These are phyloP conservation scores for Globicephala melas DNA, from an alignment of 2,113 vertebrate genomes.

Conservation along the genomic window DNA sequence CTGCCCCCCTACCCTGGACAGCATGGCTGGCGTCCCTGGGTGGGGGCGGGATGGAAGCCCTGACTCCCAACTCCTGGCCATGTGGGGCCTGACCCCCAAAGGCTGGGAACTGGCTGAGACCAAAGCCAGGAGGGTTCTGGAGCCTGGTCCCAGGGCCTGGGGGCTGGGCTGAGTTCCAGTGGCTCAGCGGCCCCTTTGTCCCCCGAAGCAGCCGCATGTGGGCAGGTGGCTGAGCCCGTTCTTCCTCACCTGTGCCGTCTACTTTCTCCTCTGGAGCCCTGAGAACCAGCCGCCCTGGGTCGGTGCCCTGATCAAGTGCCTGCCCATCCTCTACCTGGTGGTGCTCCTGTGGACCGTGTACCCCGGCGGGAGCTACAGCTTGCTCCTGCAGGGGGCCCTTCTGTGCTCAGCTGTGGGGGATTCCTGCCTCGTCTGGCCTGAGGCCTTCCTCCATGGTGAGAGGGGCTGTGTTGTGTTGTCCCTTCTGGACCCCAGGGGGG, in stretches of 20 bases:
- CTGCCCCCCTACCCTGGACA: fast-evolving
- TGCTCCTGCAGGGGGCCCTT: conserved; percentile 75
- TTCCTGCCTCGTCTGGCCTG: conserved; percentile 86
- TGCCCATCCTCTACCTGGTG: conserved; percentile 81
- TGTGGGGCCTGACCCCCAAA: not conserved
- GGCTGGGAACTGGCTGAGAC: not conserved
- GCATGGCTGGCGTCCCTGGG: not conserved
- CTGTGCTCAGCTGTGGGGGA: conserved; percentile 87
- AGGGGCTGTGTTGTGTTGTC: not conserved
- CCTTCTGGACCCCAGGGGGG: fast-evolving
- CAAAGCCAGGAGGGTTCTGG: no score
- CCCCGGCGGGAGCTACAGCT: not conserved
- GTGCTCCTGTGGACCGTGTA: not conserved
- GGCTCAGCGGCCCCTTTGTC: not conserved
- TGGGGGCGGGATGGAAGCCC: fast-evolving
- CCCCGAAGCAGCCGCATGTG: not conserved
- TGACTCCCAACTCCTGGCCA: not conserved
- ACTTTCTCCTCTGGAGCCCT: conserved; percentile 81
- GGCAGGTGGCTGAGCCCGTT: conserved; percentile 78
- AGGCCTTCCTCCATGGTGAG: conserved; percentile 82
- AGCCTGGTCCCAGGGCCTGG: not conserved
- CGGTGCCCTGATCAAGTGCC: conserved; percentile 82
- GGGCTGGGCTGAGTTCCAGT: not conserved
- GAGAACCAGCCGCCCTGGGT: conserved; percentile 68
- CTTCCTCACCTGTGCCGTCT: conserved; percentile 80